A percentile compares a stretch with the other conserved stretches of the same genome.
These are phyloP conservation scores for Leistus spinibarbis DNA, from an alignment of 2,888 invertebrate genomes.

Conservation along the genomic window DNA sequence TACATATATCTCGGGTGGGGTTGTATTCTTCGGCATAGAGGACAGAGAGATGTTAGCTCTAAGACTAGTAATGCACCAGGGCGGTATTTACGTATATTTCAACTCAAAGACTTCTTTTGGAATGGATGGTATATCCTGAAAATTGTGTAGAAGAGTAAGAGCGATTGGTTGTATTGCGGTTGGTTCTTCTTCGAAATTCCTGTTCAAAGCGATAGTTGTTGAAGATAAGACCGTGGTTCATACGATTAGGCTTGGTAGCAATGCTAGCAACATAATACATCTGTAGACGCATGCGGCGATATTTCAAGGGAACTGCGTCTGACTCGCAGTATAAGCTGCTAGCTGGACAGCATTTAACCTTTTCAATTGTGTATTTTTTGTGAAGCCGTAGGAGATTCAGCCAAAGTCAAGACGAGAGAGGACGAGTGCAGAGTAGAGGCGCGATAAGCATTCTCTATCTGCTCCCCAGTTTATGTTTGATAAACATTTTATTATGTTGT, in stretches of 20 bases:
- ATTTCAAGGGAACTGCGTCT: slow-evolving; percentile 7
- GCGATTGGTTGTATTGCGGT: not conserved
- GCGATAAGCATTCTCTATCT: slow-evolving; percentile 15
- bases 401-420: slow-evolving; percentile 43
- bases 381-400: slow-evolving; percentile 41
- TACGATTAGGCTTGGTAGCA: not conserved
- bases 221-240: not conserved
- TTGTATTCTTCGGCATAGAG: not conserved
- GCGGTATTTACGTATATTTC: not conserved
- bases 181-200: not conserved
- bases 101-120: not conserved
- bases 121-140: not conserved
- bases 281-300: slow-evolving; percentile 2
- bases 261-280: not conserved
- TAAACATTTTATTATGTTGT: slow-evolving; percentile 40
- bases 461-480: slow-evolving; percentile 39
- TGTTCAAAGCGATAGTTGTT: not conserved
- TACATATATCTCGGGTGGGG: not conserved
- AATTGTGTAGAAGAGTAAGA: not conserved
- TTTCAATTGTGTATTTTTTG: slow-evolving; percentile 13
- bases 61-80: not conserved
- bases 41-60: not conserved
- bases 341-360: slow-evolving; percentile 34
- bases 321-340: slow-evolving; percentile 29
- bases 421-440: slow-evolving; percentile 36